These are phyloP conservation scores for Orientallactaga sibirica DNA, from an alignment of 2,797 vertebrate genomes.

Conservation along the genomic window DNA sequence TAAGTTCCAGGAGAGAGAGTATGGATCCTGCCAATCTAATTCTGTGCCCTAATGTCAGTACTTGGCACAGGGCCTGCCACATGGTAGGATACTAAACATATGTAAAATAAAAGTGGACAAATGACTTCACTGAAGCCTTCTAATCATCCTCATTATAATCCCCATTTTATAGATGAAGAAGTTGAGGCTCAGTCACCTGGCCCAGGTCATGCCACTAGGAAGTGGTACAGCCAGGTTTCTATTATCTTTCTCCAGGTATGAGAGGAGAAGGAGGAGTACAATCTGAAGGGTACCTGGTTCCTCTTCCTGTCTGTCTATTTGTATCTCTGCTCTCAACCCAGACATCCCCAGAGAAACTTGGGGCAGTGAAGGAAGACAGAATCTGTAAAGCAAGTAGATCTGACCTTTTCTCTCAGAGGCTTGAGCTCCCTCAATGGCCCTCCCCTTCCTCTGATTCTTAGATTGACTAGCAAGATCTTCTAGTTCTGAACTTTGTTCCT, in stretches of 20 bases:
- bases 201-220: not conserved
- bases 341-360: constrained; percentile 44
- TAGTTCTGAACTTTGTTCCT: not conserved
- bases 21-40: constrained; percentile 12
- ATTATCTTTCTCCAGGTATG: constrained; percentile 10
- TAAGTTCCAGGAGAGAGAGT: constrained; percentile 48
- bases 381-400: constrained; percentile 41
- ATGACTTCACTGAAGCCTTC: not conserved
- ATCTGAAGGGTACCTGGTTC: not conserved
- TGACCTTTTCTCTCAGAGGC: constrained; percentile 49
- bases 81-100: not conserved
- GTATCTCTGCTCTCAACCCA: constrained; percentile 26
- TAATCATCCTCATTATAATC: not conserved
- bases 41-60: not conserved
- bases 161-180: constrained; percentile 50
- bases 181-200: not conserved
- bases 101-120: constrained; percentile 40
- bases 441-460: not conserved
- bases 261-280: not conserved
- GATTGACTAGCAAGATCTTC: constrained; percentile 23
- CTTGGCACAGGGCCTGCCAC: constrained; percentile 10
- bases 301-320: constrained; percentile 12
- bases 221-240: not conserved
- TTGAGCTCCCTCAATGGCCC: not conserved
- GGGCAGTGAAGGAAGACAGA: not conserved